A percentile compares a stretch with the other conserved stretches of the same genome.
phyloP scores from a whole-genome alignment of 2,888 invertebrate genomes.

The Heteropelma amictum region DNA sequence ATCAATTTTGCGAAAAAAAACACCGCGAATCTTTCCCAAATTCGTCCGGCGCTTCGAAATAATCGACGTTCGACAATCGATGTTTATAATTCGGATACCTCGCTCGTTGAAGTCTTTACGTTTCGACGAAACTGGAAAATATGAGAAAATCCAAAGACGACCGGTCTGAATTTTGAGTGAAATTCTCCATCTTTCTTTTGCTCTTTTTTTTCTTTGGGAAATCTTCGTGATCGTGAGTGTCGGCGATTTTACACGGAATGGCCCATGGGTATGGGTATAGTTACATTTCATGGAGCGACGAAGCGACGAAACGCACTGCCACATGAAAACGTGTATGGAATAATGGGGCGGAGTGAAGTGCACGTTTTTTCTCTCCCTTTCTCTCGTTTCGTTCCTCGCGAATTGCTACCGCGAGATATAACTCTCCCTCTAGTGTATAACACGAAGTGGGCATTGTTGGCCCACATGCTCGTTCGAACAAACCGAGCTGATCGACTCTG shows the following conservation, averaged over 20 bases:
- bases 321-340: slow-evolving; percentile 71
- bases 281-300: slow-evolving; percentile 39
- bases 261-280: neutral
- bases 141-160: no score
- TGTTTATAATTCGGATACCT: no score
- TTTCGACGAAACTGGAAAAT: no score
- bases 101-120: no score
- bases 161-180: no score
- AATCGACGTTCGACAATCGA: no score
- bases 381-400: slow-evolving; percentile 5
- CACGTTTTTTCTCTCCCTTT: slow-evolving; percentile 42
- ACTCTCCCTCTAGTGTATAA: neutral
- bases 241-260: neutral
- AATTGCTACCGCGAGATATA: slow-evolving; percentile 26
- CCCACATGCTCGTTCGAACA: slow-evolving; percentile 76
- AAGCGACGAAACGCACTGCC: slow-evolving; percentile 59
- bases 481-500: slow-evolving; percentile 74
- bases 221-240: neutral
- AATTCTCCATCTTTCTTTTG: neutral
- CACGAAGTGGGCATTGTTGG: slow-evolving; percentile 69
- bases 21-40: no score
- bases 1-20: no score
- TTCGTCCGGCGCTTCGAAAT: no score
- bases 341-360: slow-evolving; percentile 67
- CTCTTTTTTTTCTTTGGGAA: neutral